These are phyloP conservation scores for Sarotherodon lohbergeri DNA, from an alignment of 2,113 vertebrate species.

Conservation along the genomic window DNA sequence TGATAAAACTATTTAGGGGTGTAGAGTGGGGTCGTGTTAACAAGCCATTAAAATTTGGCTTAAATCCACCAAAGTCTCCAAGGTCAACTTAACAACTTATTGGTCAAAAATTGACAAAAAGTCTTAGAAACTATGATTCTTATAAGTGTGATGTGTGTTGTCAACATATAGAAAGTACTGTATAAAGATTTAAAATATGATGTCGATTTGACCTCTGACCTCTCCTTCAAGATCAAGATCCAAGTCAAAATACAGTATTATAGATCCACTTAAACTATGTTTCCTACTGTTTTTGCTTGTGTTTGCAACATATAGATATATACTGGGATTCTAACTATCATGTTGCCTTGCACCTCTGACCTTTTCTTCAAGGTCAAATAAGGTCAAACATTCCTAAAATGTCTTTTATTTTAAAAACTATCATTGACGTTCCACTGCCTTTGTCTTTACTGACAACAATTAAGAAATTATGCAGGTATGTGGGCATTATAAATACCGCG, in stretches of 20 bases:
- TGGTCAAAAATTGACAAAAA: background rate
- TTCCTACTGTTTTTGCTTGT: background rate
- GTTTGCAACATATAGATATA: background rate
- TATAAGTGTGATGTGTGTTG: background rate
- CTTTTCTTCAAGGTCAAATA: background rate
- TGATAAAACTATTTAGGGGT: background rate
- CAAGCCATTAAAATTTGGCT: background rate
- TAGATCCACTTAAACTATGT: background rate
- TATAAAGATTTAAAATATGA: background rate
- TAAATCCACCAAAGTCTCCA: background rate
- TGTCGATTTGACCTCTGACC: background rate
- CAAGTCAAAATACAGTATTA: background rate
- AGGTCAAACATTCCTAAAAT: background rate
- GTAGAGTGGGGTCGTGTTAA: background rate
- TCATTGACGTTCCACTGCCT: background rate
- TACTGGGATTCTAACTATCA: background rate
- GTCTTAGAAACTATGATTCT: background rate
- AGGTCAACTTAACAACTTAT: background rate
- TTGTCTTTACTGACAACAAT: background rate
- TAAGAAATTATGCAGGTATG: background rate
- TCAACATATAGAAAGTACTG: background rate
- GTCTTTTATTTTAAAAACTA: background rate
- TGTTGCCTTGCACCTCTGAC: background rate
- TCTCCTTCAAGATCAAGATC: background rate
- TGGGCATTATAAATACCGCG: background rate